phyloP scores from a whole-genome alignment of 2,888 invertebrate genomes.

The Tinea trinotella region DNA sequence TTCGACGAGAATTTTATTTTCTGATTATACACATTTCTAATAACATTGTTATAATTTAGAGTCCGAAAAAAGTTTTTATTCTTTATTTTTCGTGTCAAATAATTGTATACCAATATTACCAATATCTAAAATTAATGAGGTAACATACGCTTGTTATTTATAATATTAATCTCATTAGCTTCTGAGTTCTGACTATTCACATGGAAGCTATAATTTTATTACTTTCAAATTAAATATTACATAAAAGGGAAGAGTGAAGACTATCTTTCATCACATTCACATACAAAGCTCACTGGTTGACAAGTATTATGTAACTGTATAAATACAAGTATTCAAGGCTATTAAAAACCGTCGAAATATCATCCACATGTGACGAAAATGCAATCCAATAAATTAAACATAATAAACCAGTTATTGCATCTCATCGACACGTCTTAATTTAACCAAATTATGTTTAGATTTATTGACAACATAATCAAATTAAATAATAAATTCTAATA shows the following conservation, averaged over 20 bases:
- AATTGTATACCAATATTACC: neutral
- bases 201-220: constrained; percentile 3
- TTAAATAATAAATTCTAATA: too few species aligned
- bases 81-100: too few species aligned
- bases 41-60: too few species aligned
- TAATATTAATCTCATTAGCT: neutral
- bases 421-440: neutral
- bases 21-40: neutral
- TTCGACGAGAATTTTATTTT: neutral
- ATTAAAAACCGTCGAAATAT: neutral
- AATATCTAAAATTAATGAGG: neutral
- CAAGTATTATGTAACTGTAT: neutral
- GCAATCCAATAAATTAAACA: neutral
- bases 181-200: neutral
- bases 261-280: constrained; percentile 13
- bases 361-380: neutral
- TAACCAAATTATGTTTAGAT: too few species aligned
- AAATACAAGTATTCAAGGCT: neutral
- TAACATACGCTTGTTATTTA: neutral
- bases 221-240: constrained; percentile 15
- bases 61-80: too few species aligned
- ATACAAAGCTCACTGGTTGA: constrained; percentile 11
- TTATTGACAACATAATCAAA: too few species aligned
- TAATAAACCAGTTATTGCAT: neutral
- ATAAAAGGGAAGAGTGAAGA: constrained; percentile 14